Evolutionary conservation across 2,888 invertebrate species (phyloP).

Genomic region (Tiliacea citrago): DNA sequence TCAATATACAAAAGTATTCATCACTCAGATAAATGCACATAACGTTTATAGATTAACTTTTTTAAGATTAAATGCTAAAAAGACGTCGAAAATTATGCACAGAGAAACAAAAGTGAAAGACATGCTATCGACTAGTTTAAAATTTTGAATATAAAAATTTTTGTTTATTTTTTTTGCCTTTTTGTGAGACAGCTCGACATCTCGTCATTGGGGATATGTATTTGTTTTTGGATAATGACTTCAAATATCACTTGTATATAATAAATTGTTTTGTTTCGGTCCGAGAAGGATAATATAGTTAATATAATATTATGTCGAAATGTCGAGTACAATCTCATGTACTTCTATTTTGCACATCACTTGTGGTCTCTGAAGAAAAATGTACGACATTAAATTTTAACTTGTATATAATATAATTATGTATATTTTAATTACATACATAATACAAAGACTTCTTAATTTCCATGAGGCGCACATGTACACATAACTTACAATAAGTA

Average conservation of each 20-base stretch:
- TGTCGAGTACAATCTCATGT: constrained; percentile 81
- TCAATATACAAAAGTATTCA: constrained; percentile 78
- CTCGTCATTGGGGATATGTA: constrained; percentile 88
- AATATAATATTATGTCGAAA: constrained; percentile 79
- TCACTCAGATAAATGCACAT: constrained; percentile 86
- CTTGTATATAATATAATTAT: constrained; percentile 89
- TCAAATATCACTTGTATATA: constrained; percentile 64
- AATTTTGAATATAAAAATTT: constrained; percentile 90
- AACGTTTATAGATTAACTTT: constrained; percentile 82
- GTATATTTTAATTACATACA: constrained; percentile 90
- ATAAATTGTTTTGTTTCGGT: constrained; percentile 66
- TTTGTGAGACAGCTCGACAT: constrained; percentile 82
- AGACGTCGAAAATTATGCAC: constrained; percentile 87
- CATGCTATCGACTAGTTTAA: constrained; percentile 89
- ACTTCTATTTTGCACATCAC: constrained; percentile 82
- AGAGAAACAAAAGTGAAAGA: constrained; percentile 82
- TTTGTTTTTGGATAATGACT: constrained; percentile 76
- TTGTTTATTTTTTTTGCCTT: constrained; percentile 75
- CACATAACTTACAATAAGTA: constrained; percentile 87
- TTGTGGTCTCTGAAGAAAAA: constrained; percentile 88
- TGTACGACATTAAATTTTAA: constrained; percentile 86
- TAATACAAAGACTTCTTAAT: constrained; percentile 90
- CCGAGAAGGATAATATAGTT: constrained; percentile 67
- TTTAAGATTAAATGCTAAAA: constrained; percentile 85
- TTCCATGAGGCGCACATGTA: constrained; percentile 89